phyloP scores from a whole-genome alignment of 2,888 invertebrate species.

The Petrolisthes cinctipes region DNA sequence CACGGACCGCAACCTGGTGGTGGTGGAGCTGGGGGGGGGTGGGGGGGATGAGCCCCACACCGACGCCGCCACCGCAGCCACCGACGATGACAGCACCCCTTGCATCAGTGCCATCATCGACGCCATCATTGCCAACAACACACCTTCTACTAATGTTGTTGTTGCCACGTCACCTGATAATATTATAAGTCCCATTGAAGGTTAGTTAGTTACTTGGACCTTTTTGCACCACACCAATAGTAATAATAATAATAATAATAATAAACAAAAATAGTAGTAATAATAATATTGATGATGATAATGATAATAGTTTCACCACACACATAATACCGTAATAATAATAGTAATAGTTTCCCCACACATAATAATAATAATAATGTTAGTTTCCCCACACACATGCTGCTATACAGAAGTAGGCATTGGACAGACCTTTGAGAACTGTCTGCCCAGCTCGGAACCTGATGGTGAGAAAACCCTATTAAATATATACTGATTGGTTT shows the following conservation, averaged over 20 bases:
- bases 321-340: too few species aligned
- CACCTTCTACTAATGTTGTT: not conserved
- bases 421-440: constrained; percentile 47
- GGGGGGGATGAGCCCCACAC: not conserved
- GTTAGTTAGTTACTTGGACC: not conserved
- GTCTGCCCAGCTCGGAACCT: constrained; percentile 51
- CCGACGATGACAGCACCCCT: constrained; percentile 19
- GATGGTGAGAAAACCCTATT: constrained; percentile 57
- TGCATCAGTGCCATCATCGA: constrained; percentile 24
- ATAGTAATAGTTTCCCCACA: too few species aligned
- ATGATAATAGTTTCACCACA: not conserved
- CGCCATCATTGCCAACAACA: constrained; percentile 41
- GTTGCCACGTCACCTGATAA: constrained; percentile 22
- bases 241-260: too few species aligned
- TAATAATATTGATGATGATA: not conserved
- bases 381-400: constrained; percentile 19
- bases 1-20: not conserved
- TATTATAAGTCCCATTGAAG: constrained; percentile 46
- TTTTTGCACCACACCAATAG: too few species aligned
- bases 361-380: too few species aligned
- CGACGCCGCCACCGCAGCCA: not conserved
- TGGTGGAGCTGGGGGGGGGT: not conserved
- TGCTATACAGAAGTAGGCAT: constrained; percentile 27
- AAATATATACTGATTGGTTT: too few species aligned
- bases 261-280: too few species aligned